phyloP scores from a whole-genome alignment of 2,888 invertebrate genomes.

The Agriopis marginaria region DNA sequence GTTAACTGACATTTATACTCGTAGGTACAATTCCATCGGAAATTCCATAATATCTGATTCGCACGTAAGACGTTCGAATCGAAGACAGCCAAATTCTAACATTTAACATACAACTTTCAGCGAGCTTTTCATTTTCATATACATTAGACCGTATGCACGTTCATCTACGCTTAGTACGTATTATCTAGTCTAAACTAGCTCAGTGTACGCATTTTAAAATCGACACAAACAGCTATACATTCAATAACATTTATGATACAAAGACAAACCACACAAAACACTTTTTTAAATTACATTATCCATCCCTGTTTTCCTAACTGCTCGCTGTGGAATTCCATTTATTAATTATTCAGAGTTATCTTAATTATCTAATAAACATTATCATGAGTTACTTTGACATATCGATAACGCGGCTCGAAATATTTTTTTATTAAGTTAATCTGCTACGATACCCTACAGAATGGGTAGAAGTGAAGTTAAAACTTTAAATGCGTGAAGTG shows the following conservation, averaged over 20 bases:
- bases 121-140: constrained; percentile 68
- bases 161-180: constrained; percentile 59
- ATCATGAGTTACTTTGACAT: constrained; percentile 86
- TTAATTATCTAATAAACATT: constrained; percentile 83
- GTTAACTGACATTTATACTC: constrained; percentile 34
- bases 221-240: constrained; percentile 79
- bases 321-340: constrained; percentile 70
- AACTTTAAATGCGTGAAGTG: constrained; percentile 56
- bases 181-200: constrained; percentile 75
- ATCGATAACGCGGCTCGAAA: constrained; percentile 86
- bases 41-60: constrained; percentile 71
- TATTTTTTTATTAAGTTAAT: constrained; percentile 78
- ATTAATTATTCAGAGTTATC: constrained; percentile 79
- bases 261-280: constrained; percentile 82
- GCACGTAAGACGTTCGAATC: constrained; percentile 45
- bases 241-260: constrained; percentile 83
- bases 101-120: constrained; percentile 76
- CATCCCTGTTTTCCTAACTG: constrained; percentile 86
- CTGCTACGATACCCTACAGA: constrained; percentile 81
- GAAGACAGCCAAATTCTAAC: constrained; percentile 45
- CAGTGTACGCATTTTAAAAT: constrained; percentile 64
- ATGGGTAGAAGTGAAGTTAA: constrained; percentile 78
- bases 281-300: constrained; percentile 76
- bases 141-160: constrained; percentile 61
- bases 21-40: constrained; percentile 72